A percentile compares a stretch with the other conserved stretches of the same genome.
These are phyloP conservation scores for Microctenopoma lineatum DNA, from an alignment of 2,797 vertebrate genomes.

Conservation along the genomic window DNA sequence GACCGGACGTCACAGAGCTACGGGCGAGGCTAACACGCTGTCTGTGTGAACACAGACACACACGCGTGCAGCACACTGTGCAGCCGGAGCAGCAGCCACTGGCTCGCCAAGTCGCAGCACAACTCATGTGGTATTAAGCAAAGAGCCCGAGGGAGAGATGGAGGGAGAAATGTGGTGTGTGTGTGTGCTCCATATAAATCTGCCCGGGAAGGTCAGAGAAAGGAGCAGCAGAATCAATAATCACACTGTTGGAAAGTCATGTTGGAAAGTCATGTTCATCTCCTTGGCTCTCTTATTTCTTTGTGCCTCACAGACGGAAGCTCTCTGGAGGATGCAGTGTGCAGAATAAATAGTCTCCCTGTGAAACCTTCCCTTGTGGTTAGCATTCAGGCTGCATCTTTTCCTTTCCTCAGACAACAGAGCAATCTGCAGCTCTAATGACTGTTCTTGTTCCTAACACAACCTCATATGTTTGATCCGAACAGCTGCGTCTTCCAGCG, in stretches of 20 bases:
- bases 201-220: slow-evolving; percentile 39
- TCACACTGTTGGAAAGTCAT: slow-evolving; percentile 32
- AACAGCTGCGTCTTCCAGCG: not conserved
- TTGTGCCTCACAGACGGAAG: slow-evolving; percentile 19
- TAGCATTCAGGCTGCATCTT: slow-evolving; percentile 27
- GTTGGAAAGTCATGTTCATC: slow-evolving; percentile 25
- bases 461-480: slow-evolving; percentile 1
- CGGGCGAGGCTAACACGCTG: slow-evolving; percentile 45
- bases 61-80: slow-evolving; percentile 2
- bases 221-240: slow-evolving; percentile 57
- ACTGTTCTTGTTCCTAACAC: slow-evolving; percentile 8
- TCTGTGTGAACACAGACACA: slow-evolving; percentile 10
- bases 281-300: slow-evolving; percentile 17
- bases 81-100: slow-evolving; percentile 19
- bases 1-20: slow-evolving; percentile 53
- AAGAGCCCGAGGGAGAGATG: slow-evolving; percentile 31
- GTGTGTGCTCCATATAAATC: slow-evolving; percentile 49
- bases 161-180: slow-evolving; percentile 31
- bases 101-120: slow-evolving; percentile 27
- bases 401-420: slow-evolving; percentile 11
- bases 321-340: slow-evolving; percentile 26
- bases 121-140: slow-evolving; percentile 35
- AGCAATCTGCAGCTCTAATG: slow-evolving; percentile 20
- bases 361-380: slow-evolving; percentile 16
- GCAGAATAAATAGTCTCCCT: slow-evolving; percentile 35